Evolutionary conservation across 2,113 vertebrate genomes (phyloP), one percentile per base, ranked within the genome.

Genomic region (Tragelaphus scriptus): DNA sequence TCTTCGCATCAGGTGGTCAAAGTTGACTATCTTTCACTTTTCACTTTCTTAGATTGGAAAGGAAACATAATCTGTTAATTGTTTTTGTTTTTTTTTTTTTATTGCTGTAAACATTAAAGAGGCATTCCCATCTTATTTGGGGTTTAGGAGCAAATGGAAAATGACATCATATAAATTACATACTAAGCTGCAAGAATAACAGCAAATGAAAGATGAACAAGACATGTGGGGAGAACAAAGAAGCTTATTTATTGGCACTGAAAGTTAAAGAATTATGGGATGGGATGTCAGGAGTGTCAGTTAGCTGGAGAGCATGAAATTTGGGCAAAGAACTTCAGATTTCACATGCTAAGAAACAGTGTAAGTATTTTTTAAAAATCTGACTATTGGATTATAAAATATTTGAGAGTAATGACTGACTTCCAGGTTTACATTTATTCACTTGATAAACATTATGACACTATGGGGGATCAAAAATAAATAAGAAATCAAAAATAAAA

Each of bases 41-140:
- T 40, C 36, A 40, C 36, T 40, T 40, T 75, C 40, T 93, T 97
- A 89, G 49, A 84, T 58, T 93, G 86, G 95, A 96, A 96, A 91
- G 10, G n/a, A 94, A 92, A 63, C 36, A 85, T 16, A 47, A 58
- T 86, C 96, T 95, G 26, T 21, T 28, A 95, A 81, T 89, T 85
- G n/a, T n/a, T 44, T 44, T 44, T 44, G 40, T 4, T 40, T 95
- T 86, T 96, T 77, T 79, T 79, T 96, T 75, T 80, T 96, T 61
- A 56, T 82, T 90, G 81, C 84, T 85, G 21, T 80, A 86, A 30
- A 68, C 15, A 12, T 44, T 65, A 95, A 84, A 47, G 49, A 94
- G 30, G 61, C 10, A 80, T 90, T 80, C 61, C 21, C 59, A 44
- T 87, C 32, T 96, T 88, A 56, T 84, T 68, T 93, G 36, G 90